Base-by-base conservation (phyloP, 2,888 invertebrate genomes). In the Diadromus collaris region DNA sequence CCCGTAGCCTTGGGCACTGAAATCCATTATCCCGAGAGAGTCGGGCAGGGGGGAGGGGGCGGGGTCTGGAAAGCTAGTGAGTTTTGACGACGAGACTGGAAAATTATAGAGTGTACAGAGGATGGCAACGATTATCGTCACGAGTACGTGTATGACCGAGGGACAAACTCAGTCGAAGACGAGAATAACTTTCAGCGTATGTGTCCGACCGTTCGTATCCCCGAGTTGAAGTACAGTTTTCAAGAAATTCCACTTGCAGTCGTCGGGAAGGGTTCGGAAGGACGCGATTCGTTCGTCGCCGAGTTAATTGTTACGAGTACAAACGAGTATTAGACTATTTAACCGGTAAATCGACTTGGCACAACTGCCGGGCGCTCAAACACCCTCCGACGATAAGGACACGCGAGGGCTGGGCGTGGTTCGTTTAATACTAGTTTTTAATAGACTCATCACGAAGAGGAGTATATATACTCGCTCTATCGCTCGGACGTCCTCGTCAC, bases 21-120 rank as follows among this genome's bases (percentile, higher is more conserved):
- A 79, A 75, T 79, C 79, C 71, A 79, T 79, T 79, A 75, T 61
- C 56, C 56, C 27, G 58, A 58, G 34, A 58, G 9, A 58, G 27
- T 24, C 6, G 13, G 21, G 24, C 34, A 10, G 10, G 10, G 34
- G 34, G 34, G 9, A 5, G 34, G 34, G 34, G 34, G 34, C 34
- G 10, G 0, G 10, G 48, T 27, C 32, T 9, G 29, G 38, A 58
- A 56, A 10, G 24, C 19, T 48, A 16, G 68, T 19, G 0, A 71
- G 71, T 79, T 75, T 79, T 32, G 75, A 6, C 68, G 63, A 72
- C 74, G 65, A 32, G 65, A 65, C 65, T 75, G 27, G 61, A 61
- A 75, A 79, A 79, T 75, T 75, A 64, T 46, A 67, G 61, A 46
- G 70, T 71, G 60, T 67, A 71, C 48, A 69, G 56, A 21, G 24